A percentile compares a stretch with the other conserved stretches of the same genome.
These are phyloP conservation scores for Protaetia brevitarsis DNA, from an alignment of 1,140 invertebrate species.

Conservation along the genomic window DNA sequence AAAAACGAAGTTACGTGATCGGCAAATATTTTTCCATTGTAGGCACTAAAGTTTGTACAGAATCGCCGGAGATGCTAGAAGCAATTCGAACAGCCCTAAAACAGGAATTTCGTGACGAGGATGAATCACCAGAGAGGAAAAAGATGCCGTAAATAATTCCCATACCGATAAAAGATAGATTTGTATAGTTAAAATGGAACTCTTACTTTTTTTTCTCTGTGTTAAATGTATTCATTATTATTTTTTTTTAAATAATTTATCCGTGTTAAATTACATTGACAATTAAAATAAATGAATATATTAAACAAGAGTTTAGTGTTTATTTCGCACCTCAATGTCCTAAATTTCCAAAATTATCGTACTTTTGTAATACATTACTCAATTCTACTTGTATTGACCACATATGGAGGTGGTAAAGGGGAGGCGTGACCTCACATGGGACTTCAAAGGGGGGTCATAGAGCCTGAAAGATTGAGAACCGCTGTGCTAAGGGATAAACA, in stretches of 20 bases:
- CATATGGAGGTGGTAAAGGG: too few species aligned
- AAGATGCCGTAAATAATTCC: neutral
- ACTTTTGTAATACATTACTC: too few species aligned
- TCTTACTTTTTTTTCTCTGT: neutral
- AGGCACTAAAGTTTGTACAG: constrained; percentile 4
- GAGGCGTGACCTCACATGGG: too few species aligned
- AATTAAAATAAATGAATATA: constrained; percentile 2
- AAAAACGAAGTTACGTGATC: neutral
- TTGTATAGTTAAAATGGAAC: neutral
- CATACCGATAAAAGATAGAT: neutral
- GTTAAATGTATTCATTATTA: constrained; percentile 12
- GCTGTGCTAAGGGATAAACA: too few species aligned
- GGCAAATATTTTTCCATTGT: neutral
- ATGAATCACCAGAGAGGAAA: neutral
- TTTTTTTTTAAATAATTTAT: neutral
- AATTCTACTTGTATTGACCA: too few species aligned
- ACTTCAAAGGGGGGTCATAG: too few species aligned
- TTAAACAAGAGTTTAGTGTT: neutral
- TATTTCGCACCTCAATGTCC: too few species aligned
- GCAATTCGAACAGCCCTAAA: neutral
- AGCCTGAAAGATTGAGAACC: too few species aligned
- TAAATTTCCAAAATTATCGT: too few species aligned
- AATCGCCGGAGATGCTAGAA: neutral
- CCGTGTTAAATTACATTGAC: neutral
- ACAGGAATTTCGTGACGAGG: neutral